Evolutionary conservation across 2,888 invertebrate species (phyloP), one percentile per base, ranked within the genome.

Genomic region (Microctonus hyperodae): DNA sequence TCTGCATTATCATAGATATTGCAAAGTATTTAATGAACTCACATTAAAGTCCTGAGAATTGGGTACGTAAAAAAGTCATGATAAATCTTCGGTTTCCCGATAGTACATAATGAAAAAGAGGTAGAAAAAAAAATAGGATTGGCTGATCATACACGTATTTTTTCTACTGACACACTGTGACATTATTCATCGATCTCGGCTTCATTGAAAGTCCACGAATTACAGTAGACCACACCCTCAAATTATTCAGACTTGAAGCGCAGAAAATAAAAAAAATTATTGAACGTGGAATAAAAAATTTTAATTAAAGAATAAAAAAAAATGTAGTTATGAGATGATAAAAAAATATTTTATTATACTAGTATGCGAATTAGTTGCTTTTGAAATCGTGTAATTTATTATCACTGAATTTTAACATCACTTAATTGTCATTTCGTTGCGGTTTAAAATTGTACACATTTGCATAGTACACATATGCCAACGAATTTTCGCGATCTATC

Each of bases 361-460:
- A 28, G 7, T 28, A 7, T n/a, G 28, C 28, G 7, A 28, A 5
- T 28, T 28, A n/a, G n/a, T n/a, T 28, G 28, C 28, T 28, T 16
- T 16, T n/a, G 6, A 16, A 40, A 44, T 6, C n/a, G n/a, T n/a
- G n/a, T n/a, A n/a, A n/a, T n/a, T n/a, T n/a, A n/a, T n/a, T n/a
- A n/a, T n/a, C 51, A 23, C 11, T 22, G 23, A n/a, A 51, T 23
- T 23, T n/a, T 7, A 23, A 3, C 48, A 37, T 25, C 16, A 48
- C 48, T 60, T 44, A 48, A 60, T 60, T 60, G 48, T 60, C 59
- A 59, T 60, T 59, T 60, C 48, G 48, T 44, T 60, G 59, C 11
- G 44, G 59, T 60, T 28, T 40, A 16, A 16, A 44, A 23, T 60
- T n/a, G 11, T 60, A n/a, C n/a, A n/a, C n/a, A 60, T 60, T 60